Percentiles rank a stretch among this genome's conserved stretches.
phyloP scores from a whole-genome alignment of 2,888 invertebrate genomes.

The Pediacus dermestoides region DNA sequence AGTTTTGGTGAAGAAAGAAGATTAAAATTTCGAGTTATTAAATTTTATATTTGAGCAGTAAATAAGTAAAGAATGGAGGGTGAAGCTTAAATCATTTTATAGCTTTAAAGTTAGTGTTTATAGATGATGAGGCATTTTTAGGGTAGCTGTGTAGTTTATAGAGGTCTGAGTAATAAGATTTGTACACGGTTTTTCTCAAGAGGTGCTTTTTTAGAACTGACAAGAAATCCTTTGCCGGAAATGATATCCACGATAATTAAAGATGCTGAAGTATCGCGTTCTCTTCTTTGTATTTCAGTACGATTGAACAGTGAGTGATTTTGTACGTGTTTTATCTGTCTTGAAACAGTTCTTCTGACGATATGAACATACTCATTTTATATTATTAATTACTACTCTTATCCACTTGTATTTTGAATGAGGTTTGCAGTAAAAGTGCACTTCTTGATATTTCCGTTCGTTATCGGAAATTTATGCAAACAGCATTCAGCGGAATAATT shows the following conservation, averaged over 20 bases:
- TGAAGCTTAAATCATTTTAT: slow-evolving; percentile 9
- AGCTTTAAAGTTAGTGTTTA: slow-evolving; percentile 15
- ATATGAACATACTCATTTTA: too few species aligned
- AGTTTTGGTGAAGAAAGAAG: not conserved
- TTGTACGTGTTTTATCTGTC: slow-evolving; percentile 14
- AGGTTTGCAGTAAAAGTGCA: too few species aligned
- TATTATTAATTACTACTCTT: too few species aligned
- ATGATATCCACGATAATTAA: slow-evolving; percentile 13
- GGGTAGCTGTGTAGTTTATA: slow-evolving; percentile 9
- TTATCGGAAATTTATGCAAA: too few species aligned
- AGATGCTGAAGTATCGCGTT: slow-evolving; percentile 6
- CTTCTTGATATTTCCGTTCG: too few species aligned
- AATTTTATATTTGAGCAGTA: slow-evolving; percentile 7
- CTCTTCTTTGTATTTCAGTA: slow-evolving; percentile 6
- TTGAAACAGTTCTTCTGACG: slow-evolving; percentile 6
- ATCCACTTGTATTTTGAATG: too few species aligned
- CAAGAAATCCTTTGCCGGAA: slow-evolving; percentile 1
- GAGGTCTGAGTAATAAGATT: slow-evolving; percentile 10
- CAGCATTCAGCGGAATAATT: too few species aligned
- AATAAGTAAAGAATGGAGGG: slow-evolving; percentile 7
- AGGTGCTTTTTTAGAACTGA: slow-evolving; percentile 1
- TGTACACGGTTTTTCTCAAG: slow-evolving; percentile 10
- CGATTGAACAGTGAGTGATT: slow-evolving; percentile 10
- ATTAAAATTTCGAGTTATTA: slow-evolving; percentile 6
- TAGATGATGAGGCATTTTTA: slow-evolving; percentile 11